Conservation (phyloP, 2,113 vertebrate species). For the Hippocampus zosterae region DNA sequence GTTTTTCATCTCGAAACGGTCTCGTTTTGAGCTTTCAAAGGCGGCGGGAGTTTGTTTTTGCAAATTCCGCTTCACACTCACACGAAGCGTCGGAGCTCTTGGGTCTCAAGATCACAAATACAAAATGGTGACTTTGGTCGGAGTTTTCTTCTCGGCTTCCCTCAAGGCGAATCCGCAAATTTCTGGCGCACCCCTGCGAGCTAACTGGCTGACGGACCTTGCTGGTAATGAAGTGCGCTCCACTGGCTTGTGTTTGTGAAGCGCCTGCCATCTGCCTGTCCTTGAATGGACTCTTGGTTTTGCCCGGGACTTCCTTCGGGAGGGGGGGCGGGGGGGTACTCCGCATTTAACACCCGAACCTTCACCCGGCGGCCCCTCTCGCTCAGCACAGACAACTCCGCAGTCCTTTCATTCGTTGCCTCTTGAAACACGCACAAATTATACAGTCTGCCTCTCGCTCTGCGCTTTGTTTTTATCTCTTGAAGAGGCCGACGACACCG, state of each 20-base stretch:
- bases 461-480: conserved; percentile 47
- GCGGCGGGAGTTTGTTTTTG: too few relatives aligned
- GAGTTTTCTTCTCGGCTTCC: neutral
- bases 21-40: too few relatives aligned
- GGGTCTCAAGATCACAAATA: neutral
- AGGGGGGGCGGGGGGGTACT: neutral
- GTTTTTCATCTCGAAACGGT: too few relatives aligned
- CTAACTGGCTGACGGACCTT: conserved; percentile 27
- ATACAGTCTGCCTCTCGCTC: conserved; percentile 48
- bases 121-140: neutral
- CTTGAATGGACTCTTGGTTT: conserved; percentile 40
- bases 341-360: conserved; percentile 11
- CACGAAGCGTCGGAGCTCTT: neutral
- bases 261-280: conserved; percentile 65
- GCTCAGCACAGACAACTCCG: conserved; percentile 20
- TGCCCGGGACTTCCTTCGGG: neutral
- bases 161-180: neutral
- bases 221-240: conserved; percentile 55
- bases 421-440: conserved; percentile 41
- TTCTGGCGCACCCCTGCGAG: neutral
- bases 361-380: conserved; percentile 5
- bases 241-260: conserved; percentile 58
- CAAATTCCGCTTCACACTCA: neutral
- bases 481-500: conserved; percentile 24
- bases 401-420: conserved; percentile 42